These are phyloP conservation scores for Hippocampus comes DNA, from an alignment of 2,113 vertebrate species.

Conservation along the genomic window DNA sequence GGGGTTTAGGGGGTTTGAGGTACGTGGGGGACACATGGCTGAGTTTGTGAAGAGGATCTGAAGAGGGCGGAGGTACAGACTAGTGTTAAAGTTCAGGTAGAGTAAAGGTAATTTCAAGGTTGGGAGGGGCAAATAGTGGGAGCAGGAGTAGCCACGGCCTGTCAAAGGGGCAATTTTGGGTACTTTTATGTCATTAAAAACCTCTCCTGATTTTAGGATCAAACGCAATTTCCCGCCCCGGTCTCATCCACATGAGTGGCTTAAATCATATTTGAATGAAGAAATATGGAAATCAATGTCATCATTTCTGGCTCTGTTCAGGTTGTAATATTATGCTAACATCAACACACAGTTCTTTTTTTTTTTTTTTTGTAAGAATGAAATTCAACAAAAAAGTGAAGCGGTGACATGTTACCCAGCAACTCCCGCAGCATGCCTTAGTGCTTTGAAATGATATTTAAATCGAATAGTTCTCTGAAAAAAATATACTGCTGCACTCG, in stretches of 20 bases:
- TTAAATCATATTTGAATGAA: neutral
- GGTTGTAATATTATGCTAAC: neutral
- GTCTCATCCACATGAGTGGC: neutral
- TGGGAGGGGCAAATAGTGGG: neutral
- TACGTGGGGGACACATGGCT: conserved; percentile 20
- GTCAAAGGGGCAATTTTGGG: neutral
- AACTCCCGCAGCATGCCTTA: no score
- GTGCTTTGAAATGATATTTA: no score
- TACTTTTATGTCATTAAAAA: neutral
- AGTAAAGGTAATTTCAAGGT: neutral
- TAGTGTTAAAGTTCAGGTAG: neutral
- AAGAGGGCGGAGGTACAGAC: conserved; percentile 27
- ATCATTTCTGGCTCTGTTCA: neutral
- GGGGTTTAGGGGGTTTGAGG: neutral
- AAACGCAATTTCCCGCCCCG: neutral
- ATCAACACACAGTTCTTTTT: neutral
- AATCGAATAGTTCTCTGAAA: no score
- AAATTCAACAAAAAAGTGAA: neutral
- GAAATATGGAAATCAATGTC: neutral
- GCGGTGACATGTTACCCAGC: no score
- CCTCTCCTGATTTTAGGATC: neutral
- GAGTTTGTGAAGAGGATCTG: conserved; percentile 37
- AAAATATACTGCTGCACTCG: no score
- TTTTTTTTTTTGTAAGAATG: no score
- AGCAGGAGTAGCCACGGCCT: neutral